These are phyloP conservation scores for Drosophila acutilabella DNA, from an alignment of 2,888 invertebrate species.

Conservation along the genomic window DNA sequence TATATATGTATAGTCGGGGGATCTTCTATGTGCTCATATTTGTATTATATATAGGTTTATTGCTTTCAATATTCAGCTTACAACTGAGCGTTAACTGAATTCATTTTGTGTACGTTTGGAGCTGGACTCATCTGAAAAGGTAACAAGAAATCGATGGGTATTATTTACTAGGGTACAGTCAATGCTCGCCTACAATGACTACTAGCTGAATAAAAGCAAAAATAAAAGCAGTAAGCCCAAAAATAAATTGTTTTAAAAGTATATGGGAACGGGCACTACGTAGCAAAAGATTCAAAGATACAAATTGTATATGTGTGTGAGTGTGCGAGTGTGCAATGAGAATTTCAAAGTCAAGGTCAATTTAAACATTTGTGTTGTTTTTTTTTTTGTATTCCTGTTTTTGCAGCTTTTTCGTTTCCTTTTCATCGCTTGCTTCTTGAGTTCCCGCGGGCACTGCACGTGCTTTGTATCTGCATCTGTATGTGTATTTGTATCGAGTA, in stretches of 20 bases:
- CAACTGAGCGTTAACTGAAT: constrained; percentile 34
- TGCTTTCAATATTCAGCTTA: constrained; percentile 27
- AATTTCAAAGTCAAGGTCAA: constrained; percentile 83
- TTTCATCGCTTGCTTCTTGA: constrained; percentile 37
- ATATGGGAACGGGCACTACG: constrained; percentile 21
- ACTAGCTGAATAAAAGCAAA: constrained; percentile 17
- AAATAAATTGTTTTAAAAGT: neutral
- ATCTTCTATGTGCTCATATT: constrained; percentile 50
- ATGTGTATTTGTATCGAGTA: constrained; percentile 39
- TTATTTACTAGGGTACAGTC: constrained; percentile 38
- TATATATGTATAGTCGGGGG: constrained; percentile 15
- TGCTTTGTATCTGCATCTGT: constrained; percentile 47
- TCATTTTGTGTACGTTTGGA: constrained; percentile 22
- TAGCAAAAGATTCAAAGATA: constrained; percentile 20
- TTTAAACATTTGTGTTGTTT: constrained; percentile 64
- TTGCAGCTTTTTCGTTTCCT: constrained; percentile 37
- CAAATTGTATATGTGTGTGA: constrained; percentile 12
- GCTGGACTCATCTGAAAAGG: constrained; percentile 61
- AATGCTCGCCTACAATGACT: constrained; percentile 9
- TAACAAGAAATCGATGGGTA: constrained; percentile 43
- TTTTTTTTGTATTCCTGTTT: constrained; percentile 53
- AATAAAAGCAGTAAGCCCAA: constrained; percentile 9
- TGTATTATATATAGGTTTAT: constrained; percentile 21
- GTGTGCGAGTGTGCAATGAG: constrained; percentile 66
- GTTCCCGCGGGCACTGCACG: constrained; percentile 58